Evolutionary conservation across 2,113 vertebrate genomes (phyloP).

Genomic region (Scartelaos histophorus): DNA sequence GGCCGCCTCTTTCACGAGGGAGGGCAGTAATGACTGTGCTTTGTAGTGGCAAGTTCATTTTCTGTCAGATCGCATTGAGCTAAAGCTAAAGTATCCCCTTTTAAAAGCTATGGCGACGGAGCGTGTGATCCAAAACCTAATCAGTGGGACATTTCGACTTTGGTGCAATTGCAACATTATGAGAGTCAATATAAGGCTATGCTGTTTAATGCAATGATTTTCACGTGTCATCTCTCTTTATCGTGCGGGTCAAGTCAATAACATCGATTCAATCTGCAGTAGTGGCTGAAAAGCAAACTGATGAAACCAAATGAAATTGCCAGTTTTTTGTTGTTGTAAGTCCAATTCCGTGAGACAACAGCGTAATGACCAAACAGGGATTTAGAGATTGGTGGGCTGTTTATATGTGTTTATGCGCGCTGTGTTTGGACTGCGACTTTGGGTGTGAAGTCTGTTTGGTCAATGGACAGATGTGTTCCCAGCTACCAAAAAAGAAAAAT

Average conservation of each 20-base stretch:
- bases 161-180: conserved; percentile 50
- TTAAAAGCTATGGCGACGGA: conserved; percentile 35
- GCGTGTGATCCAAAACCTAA: conserved; percentile 58
- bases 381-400: conserved; percentile 39
- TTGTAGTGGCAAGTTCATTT: conserved; percentile 39
- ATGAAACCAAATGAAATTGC: conserved; percentile 39
- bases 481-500: conserved; percentile 71
- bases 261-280: conserved; percentile 66
- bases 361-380: conserved; percentile 51
- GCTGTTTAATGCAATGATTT: conserved; percentile 63
- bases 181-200: conserved; percentile 60
- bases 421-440: conserved; percentile 54
- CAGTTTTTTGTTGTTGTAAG: conserved; percentile 37
- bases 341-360: conserved; percentile 42
- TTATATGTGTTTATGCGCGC: conserved; percentile 52
- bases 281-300: conserved; percentile 39
- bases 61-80: conserved; percentile 37
- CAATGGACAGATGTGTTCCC: conserved; percentile 77
- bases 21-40: conserved; percentile 34
- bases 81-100: conserved; percentile 39
- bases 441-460: conserved; percentile 68
- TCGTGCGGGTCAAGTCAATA: conserved; percentile 59
- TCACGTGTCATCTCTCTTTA: conserved; percentile 67
- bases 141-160: conserved; percentile 48
- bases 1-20: conserved; percentile 7